Base-by-base conservation (phyloP, 1,140 invertebrate genomes). In the Drosophila kohkoa region DNA sequence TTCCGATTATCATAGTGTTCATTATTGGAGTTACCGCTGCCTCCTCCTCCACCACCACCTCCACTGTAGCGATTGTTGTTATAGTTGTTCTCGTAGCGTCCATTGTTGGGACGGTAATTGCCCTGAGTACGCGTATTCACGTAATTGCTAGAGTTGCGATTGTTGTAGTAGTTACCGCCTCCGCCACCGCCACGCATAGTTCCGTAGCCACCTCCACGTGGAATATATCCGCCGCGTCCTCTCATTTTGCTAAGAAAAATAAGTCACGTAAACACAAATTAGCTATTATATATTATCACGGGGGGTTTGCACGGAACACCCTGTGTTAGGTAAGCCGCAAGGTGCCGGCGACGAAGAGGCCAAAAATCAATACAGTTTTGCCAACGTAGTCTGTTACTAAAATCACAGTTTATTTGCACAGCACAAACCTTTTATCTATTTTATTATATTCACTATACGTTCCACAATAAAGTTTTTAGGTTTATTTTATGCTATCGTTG, bases 91-190 rank as follows among this genome's bases (percentile, higher is more conserved):
- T 89, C 85, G 38, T 89, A 89, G 1, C 85, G 81, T 2, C 85
- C 81, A n/a, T 54, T 62, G 38, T 89, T 89, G 1, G 85, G 85
- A 2, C 85, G 80, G 25, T 89, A 89, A 38, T 89, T 89, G 20
- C 85, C 85, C 49, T 88, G 85, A 13, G 85, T 89, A 38, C 85
- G 85, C 3, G 90, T 82, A 49, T 86, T 83, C 41, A 91, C 82
- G 25, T 91, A 91, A 71, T 91, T 89, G 79, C 83, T 86, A 1
- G 86, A 86, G 38, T 88, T 86, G 16, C 86, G 86, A 41, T 91
- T 89, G 49, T 90, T 91, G 59, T 90, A 90, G 41, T 80, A 90
- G 35, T 10, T 10, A 38, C 35, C 35, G 35, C 35, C 35, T 7
- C 90, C 90, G 6, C 83, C 88, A 52, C 38, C 38, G 3, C 38